Evolutionary conservation across 1,140 invertebrate genomes (phyloP).

Genomic region (Drosophila nigrodunni): DNA sequence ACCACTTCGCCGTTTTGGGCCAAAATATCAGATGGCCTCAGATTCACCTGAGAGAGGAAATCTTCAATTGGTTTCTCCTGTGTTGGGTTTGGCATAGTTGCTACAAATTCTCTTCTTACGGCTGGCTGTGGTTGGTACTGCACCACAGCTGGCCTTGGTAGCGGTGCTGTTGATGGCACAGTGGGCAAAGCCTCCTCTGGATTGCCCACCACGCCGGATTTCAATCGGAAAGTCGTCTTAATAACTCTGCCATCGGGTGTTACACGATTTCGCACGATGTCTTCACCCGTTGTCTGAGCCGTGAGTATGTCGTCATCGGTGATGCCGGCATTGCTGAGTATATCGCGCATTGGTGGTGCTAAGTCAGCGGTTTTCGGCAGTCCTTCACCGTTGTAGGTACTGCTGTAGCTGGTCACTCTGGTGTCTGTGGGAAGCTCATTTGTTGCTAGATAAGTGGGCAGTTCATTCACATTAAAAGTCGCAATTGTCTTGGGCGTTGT

Average conservation of each 20-base stretch:
- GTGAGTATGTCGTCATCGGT: conserved; percentile 46
- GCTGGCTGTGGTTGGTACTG: not conserved
- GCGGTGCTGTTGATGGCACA: not conserved
- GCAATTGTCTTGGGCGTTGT: conserved; percentile 4
- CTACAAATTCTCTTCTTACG: not conserved
- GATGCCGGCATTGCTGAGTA: conserved; percentile 49
- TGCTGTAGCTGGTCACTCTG: conserved; percentile 9
- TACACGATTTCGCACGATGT: conserved; percentile 24
- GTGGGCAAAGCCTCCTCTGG: not conserved
- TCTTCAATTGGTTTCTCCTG: conserved; percentile 54
- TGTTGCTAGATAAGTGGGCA: conserved; percentile 1
- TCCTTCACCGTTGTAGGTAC: conserved; percentile 10
- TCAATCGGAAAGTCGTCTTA: conserved; percentile 33
- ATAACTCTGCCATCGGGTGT: conserved; percentile 45
- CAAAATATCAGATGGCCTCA: conserved; percentile 54
- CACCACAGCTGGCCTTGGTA: not conserved
- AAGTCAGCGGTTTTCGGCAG: conserved; percentile 12
- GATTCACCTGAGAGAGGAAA: conserved; percentile 52
- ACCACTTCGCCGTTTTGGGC: conserved; percentile 57
- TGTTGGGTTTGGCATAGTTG: not conserved
- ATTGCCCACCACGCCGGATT: not conserved
- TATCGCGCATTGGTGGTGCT: conserved; percentile 26
- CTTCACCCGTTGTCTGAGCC: conserved; percentile 15
- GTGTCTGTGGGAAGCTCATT: conserved; percentile 26
- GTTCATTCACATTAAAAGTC: conserved; percentile 37